phyloP scores from a whole-genome alignment of 2,888 invertebrate genomes.

The Sisyra nigra region DNA sequence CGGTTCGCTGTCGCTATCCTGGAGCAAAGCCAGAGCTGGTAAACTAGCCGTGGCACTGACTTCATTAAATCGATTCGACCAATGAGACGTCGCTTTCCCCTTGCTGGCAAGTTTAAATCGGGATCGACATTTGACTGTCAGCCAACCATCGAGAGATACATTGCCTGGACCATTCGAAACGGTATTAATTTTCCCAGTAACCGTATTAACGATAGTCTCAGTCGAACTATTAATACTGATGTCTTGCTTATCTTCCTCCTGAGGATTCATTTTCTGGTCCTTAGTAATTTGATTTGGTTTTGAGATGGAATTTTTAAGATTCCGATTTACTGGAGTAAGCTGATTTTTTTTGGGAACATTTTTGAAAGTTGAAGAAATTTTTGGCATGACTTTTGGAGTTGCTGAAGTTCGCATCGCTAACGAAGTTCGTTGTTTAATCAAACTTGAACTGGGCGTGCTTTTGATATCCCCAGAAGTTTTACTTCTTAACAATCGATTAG shows the following conservation, averaged over 20 bases:
- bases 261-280: not conserved
- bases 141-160: slow-evolving; percentile 58
- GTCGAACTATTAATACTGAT: slow-evolving; percentile 33
- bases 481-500: slow-evolving; percentile 19
- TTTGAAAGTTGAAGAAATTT: too few species aligned
- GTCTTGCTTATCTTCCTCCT: not conserved
- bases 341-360: slow-evolving; percentile 12
- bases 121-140: slow-evolving; percentile 65
- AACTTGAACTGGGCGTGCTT: slow-evolving; percentile 8
- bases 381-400: slow-evolving; percentile 31
- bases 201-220: slow-evolving; percentile 34
- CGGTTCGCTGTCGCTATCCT: slow-evolving; percentile 18
- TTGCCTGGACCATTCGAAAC: too few species aligned
- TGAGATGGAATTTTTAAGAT: too few species aligned
- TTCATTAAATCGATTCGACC: slow-evolving; percentile 63
- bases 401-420: slow-evolving; percentile 25
- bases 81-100: slow-evolving; percentile 44
- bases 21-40: slow-evolving; percentile 46
- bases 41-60: slow-evolving; percentile 71
- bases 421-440: slow-evolving; percentile 6
- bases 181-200: too few species aligned
- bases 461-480: slow-evolving; percentile 27
- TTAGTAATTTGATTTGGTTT: slow-evolving; percentile 13
- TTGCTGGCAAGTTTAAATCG: slow-evolving; percentile 38
- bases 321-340: slow-evolving; percentile 17